These are phyloP conservation scores for Serinus canaria DNA, from an alignment of 2,113 vertebrate species.

Conservation along the genomic window DNA sequence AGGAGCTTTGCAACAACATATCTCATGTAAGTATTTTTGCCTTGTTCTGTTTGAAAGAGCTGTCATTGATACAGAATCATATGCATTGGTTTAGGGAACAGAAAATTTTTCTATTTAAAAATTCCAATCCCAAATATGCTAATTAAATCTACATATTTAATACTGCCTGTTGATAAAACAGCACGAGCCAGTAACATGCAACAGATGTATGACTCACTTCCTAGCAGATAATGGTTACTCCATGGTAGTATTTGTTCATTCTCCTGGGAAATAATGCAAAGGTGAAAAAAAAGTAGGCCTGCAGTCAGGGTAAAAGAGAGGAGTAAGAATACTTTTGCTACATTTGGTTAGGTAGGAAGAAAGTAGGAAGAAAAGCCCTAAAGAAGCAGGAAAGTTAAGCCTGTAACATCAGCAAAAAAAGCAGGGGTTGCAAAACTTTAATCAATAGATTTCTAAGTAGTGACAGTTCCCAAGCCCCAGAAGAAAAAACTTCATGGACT, in stretches of 20 bases:
- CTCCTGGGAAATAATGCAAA: neutral
- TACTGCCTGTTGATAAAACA: neutral
- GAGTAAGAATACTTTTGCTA: neutral
- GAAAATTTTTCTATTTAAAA: neutral
- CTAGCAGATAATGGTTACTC: neutral
- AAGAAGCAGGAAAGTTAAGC: neutral
- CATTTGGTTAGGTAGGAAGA: neutral
- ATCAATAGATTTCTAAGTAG: neutral
- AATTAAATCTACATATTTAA: neutral
- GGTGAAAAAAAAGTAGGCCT: neutral
- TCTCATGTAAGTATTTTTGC: neutral
- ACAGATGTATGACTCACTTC: neutral
- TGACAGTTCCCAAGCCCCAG: neutral
- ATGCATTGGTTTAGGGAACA: neutral
- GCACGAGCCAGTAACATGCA: neutral
- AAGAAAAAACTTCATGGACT: neutral
- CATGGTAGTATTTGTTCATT: neutral
- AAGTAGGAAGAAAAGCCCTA: neutral
- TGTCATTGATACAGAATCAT: neutral
- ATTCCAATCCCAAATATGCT: neutral
- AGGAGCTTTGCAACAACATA: neutral
- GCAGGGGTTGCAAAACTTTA: neutral
- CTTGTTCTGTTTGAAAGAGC: neutral
- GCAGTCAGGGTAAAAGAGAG: neutral
- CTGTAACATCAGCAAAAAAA: neutral